Evolutionary conservation across 2,797 vertebrate genomes (phyloP).

Genomic region (Parauchenoglanis ngamensis): DNA sequence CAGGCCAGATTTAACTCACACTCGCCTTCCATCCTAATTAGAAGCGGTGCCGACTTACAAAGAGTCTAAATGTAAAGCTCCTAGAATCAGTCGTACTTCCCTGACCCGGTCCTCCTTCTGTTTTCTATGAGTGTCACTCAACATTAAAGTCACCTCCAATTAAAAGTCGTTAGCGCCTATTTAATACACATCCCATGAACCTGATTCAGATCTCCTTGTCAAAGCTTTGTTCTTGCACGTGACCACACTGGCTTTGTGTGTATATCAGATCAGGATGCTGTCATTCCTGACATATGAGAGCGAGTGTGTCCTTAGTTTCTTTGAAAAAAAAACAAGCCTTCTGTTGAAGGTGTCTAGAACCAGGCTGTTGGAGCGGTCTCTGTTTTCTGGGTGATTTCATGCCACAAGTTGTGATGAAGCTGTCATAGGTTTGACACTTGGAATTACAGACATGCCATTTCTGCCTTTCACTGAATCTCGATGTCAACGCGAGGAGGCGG

Average conservation of each 20-base stretch:
- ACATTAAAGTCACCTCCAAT: constrained; percentile 46
- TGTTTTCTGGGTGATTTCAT: constrained; percentile 39
- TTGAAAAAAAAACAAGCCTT: not conserved
- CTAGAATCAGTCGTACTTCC: constrained; percentile 16
- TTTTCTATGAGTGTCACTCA: constrained; percentile 29
- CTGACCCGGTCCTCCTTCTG: constrained; percentile 26
- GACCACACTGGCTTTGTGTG: not conserved
- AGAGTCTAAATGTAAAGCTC: constrained; percentile 39
- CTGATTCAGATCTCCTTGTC: not conserved
- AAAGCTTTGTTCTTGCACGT: not conserved
- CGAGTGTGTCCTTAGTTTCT: constrained; percentile 1
- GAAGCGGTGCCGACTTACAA: constrained; percentile 34
- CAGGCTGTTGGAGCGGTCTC: constrained; percentile 2
- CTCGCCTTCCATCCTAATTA: constrained; percentile 52
- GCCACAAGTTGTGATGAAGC: constrained; percentile 65
- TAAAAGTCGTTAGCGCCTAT: constrained; percentile 44
- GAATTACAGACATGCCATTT: constrained; percentile 66
- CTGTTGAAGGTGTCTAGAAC: constrained; percentile 10
- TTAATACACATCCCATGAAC: not conserved
- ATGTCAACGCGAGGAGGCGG: constrained; percentile 12
- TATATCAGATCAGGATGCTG: not conserved
- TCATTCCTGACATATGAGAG: constrained; percentile 5
- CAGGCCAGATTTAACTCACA: constrained; percentile 45
- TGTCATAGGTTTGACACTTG: constrained; percentile 67
- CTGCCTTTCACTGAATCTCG: constrained; percentile 63